phyloP scores from a whole-genome alignment of 2,113 vertebrate species.

The Scartelaos histophorus region DNA sequence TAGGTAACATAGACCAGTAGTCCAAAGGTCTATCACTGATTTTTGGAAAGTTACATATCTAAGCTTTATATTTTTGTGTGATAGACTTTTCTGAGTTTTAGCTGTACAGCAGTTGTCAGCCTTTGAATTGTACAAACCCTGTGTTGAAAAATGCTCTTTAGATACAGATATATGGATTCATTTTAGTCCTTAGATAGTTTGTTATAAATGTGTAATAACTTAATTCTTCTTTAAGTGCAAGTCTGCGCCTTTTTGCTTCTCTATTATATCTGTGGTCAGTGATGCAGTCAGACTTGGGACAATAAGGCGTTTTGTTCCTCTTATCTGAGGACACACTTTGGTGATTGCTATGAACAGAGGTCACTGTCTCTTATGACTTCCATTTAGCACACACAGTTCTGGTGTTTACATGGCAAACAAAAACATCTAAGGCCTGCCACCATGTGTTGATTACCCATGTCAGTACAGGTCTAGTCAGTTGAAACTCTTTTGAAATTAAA shows the following conservation, averaged over 20 bases:
- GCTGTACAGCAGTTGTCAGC: too few relatives aligned
- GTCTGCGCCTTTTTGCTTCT: not conserved
- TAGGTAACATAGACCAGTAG: too few relatives aligned
- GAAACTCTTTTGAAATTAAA: not conserved
- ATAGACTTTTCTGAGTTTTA: too few relatives aligned
- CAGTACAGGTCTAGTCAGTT: slow-evolving; percentile 7
- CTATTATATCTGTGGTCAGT: slow-evolving; percentile 5
- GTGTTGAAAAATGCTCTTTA: too few relatives aligned
- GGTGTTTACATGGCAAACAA: slow-evolving; percentile 29
- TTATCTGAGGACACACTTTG: slow-evolving; percentile 22
- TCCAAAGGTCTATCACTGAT: too few relatives aligned
- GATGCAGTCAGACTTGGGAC: slow-evolving; percentile 26
- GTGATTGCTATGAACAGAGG: slow-evolving; percentile 31
- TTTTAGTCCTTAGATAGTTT: too few relatives aligned
- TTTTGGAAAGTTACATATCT: too few relatives aligned
- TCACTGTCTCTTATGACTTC: slow-evolving; percentile 31
- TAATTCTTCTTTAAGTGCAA: not conserved
- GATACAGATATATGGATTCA: too few relatives aligned
- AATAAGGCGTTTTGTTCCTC: slow-evolving; percentile 31
- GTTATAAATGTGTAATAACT: too few relatives aligned
- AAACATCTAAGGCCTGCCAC: slow-evolving; percentile 15
- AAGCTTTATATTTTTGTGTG: too few relatives aligned
- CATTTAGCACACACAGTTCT: slow-evolving; percentile 25
- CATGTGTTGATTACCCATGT: slow-evolving; percentile 7
- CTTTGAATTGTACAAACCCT: too few relatives aligned